A percentile compares a stretch with the other conserved stretches of the same genome.
These are phyloP conservation scores for Dicranocentrus wangi DNA, from an alignment of 2,888 invertebrate species.

Conservation along the genomic window DNA sequence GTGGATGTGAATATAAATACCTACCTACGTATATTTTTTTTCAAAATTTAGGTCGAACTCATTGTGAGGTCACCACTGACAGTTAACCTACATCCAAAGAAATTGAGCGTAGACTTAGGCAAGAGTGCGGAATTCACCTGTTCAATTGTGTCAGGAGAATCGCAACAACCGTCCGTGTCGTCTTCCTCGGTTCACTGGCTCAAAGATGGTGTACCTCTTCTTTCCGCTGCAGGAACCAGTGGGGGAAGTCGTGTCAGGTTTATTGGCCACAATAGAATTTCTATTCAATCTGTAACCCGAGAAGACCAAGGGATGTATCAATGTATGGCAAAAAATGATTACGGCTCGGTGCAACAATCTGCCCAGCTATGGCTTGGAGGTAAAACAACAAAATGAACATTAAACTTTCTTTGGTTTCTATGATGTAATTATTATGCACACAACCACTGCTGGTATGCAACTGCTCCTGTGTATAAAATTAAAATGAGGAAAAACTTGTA, in stretches of 20 bases:
- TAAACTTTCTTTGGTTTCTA: no score
- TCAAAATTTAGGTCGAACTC: conserved; percentile 76
- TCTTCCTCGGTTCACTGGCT: conserved; percentile 76
- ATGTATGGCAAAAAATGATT: conserved; percentile 83
- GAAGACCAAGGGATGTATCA: conserved; percentile 82
- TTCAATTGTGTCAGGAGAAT: conserved; percentile 73
- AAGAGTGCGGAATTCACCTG: conserved; percentile 84
- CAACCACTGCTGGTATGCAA: neutral
- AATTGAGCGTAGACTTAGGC: conserved; percentile 83
- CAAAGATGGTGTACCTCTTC: conserved; percentile 75
- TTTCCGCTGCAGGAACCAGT: conserved; percentile 76
- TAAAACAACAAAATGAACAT: conserved; percentile 70
- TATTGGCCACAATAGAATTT: conserved; percentile 78
- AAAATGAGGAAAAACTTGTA: conserved; percentile 6
- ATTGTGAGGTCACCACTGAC: conserved; percentile 81
- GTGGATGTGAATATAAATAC: no score
- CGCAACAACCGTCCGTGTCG: conserved; percentile 74
- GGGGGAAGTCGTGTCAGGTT: conserved; percentile 80
- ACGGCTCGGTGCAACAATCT: conserved; percentile 77
- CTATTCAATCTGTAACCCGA: conserved; percentile 78
- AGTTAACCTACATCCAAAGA: conserved; percentile 79
- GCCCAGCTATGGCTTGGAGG: conserved; percentile 76
- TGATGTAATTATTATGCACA: conserved; percentile 27
- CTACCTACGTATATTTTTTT: neutral
- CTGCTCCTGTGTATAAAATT: neutral